Percentiles rank a stretch among this genome's conserved stretches.
phyloP scores from a whole-genome alignment of 2,888 invertebrate species.

The Sesamia inferens region DNA sequence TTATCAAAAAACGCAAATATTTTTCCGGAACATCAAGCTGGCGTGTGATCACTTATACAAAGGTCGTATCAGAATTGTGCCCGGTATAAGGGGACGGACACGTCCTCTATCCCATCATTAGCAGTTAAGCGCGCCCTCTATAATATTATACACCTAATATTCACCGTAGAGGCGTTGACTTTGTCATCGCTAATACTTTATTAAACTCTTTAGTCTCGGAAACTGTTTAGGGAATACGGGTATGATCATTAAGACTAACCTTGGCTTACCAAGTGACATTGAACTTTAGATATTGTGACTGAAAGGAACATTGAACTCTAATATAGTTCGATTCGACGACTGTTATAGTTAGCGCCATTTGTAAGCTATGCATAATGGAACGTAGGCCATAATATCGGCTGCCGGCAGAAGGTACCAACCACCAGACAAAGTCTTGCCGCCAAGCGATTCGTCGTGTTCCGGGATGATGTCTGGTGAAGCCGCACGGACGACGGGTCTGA shows the following conservation, averaged over 20 bases:
- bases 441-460: too few species aligned
- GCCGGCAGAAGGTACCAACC: too few species aligned
- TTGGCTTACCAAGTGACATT: slow-evolving; percentile 26
- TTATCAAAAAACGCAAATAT: not conserved
- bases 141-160: slow-evolving; percentile 15
- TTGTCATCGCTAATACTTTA: slow-evolving; percentile 4
- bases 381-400: too few species aligned
- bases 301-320: slow-evolving; percentile 23
- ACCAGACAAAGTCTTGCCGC: too few species aligned
- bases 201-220: slow-evolving; percentile 7
- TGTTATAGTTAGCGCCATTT: too few species aligned
- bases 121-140: slow-evolving; percentile 35
- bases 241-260: slow-evolving; percentile 17
- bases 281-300: slow-evolving; percentile 25
- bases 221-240: slow-evolving; percentile 3
- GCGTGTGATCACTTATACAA: slow-evolving; percentile 36
- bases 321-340: slow-evolving; percentile 1
- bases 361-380: too few species aligned
- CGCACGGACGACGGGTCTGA: too few species aligned
- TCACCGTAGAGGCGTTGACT: slow-evolving; percentile 21
- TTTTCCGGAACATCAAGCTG: slow-evolving; percentile 18
- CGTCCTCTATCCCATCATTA: slow-evolving; percentile 46
- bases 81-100: slow-evolving; percentile 27
- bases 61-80: slow-evolving; percentile 37
- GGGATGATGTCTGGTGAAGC: too few species aligned